Conservation (phyloP, 2,888 invertebrate species). For the Cantharis flavilabris region DNA sequence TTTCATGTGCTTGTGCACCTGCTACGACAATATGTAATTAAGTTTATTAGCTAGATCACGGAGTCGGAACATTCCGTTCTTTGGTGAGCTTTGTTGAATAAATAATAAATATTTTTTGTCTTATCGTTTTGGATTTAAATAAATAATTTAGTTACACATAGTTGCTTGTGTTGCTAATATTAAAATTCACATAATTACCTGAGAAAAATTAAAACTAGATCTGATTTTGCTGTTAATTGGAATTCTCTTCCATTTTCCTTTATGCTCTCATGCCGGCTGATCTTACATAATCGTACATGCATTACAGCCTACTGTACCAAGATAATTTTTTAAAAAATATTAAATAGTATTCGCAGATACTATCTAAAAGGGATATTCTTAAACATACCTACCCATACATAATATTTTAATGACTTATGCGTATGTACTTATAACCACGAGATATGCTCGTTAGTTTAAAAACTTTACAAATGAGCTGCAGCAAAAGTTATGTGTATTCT, state of each 20-base stretch:
- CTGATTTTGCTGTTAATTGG: slow-evolving; percentile 2
- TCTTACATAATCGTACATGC: background rate
- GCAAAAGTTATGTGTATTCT: background rate
- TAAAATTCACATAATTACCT: slow-evolving; percentile 9
- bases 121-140: background rate
- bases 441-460: background rate
- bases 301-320: background rate
- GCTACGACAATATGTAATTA: slow-evolving; percentile 20
- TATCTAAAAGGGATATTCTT: background rate
- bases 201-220: background rate
- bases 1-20: slow-evolving; percentile 25
- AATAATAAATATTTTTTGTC: background rate
- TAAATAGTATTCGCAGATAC: background rate
- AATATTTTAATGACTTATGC: background rate
- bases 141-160: background rate
- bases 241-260: slow-evolving; percentile 2
- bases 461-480: background rate
- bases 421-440: background rate
- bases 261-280: slow-evolving; percentile 4
- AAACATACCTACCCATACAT: background rate
- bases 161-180: background rate
- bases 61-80: slow-evolving; percentile 17
- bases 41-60: slow-evolving; percentile 16
- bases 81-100: background rate
- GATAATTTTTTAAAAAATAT: background rate